Percentiles rank a stretch among this genome's conserved stretches.
Evolutionary conservation across 2,888 invertebrate species (phyloP).

Genomic region (Ophion obscuratus): DNA sequence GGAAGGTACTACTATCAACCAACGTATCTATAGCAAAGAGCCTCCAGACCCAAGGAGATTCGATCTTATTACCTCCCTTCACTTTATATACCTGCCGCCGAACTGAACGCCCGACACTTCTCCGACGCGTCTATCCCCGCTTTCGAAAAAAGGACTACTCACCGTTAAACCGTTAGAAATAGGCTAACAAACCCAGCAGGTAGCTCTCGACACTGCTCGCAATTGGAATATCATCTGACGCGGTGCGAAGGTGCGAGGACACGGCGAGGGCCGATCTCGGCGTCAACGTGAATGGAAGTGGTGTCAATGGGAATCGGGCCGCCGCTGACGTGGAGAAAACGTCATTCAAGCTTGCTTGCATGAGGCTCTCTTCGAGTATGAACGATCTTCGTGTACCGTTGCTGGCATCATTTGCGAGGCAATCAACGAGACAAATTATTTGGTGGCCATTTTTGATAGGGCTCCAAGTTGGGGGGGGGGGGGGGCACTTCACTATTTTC

Average conservation of each 20-base stretch:
- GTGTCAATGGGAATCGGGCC: conserved; percentile 34
- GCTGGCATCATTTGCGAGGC: too few species aligned
- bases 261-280: conserved; percentile 15
- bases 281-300: conserved; percentile 33
- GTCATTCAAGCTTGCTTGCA: background rate
- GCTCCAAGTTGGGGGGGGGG: too few species aligned
- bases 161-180: conserved; percentile 60
- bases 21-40: conserved; percentile 48
- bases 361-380: background rate
- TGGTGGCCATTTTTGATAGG: too few species aligned
- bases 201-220: conserved; percentile 52
- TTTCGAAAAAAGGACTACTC: conserved; percentile 38
- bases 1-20: conserved; percentile 17
- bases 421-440: too few species aligned
- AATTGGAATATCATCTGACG: conserved; percentile 61
- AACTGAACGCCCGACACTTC: conserved; percentile 60
- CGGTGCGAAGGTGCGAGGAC: conserved; percentile 11
- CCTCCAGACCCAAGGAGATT: conserved; percentile 54
- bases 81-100: conserved; percentile 39
- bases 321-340: conserved; percentile 1
- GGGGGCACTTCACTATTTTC: too few species aligned
- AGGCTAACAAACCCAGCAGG: conserved; percentile 60
- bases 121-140: conserved; percentile 53
- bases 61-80: conserved; percentile 63
- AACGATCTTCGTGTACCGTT: too few species aligned